Base-by-base conservation (phyloP, 2,888 invertebrate species). In the Melinopterus prodromus region DNA sequence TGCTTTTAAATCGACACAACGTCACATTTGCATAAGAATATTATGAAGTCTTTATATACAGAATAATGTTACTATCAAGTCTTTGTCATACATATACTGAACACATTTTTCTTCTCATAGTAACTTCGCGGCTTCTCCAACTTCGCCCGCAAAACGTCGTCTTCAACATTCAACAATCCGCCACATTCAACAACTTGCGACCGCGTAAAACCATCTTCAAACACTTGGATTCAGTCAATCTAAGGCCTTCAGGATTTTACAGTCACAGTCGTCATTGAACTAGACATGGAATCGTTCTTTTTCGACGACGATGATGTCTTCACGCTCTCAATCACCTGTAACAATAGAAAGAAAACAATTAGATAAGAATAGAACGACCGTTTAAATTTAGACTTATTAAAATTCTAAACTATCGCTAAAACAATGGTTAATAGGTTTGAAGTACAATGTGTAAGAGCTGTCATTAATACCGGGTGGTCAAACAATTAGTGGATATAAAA, bases 211-310 rank as follows among this genome's bases (percentile, higher is more conserved):
- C 14, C 37, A 36, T n/a, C 26, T 26, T 26, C 15, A 9, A 16
- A 6, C 16, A 7, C 78, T 80, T n/a, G 37, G 74, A 76, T 80
- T 80, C 80, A 69, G 69, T 80, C 78, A 80, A 80, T 15, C 53
- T 75, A 36, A 74, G 80, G 15, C 4, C 53, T 82, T 87, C 86
- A 87, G 81, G 87, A 88, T 82, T 87, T 87, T 5, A 87, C 87
- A 75, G 86, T 87, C 7, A 88, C 87, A 2, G 87, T 84, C 77
- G 87, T 85, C 35, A 87, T 81, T 6, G 84, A 79, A 79, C 85
- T 87, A 15, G 86, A 82, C 37, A 87, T 84, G n/a, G 79, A 69
- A 69, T 81, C 81, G 75, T 79, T 79, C 16, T 37, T 78, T 26
- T 70, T 75, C 15, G 79, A 76, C 14, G 80, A 79, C 72, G 79